Evolutionary conservation across 1,140 invertebrate species (phyloP).

Genomic region (Onthophagus taurus): DNA sequence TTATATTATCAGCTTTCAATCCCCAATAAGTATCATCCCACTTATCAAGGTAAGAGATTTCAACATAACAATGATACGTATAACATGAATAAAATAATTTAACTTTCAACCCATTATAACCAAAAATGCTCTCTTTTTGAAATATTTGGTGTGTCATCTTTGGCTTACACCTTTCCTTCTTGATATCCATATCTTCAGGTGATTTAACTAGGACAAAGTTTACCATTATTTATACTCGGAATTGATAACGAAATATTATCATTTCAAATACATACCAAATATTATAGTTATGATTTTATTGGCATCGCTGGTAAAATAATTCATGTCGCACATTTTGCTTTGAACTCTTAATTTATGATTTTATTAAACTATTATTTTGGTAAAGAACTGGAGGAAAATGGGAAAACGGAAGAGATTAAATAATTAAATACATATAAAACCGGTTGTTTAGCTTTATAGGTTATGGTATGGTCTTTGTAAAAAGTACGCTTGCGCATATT

Average conservation of each 20-base stretch:
- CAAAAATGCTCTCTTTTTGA: constrained; percentile 78
- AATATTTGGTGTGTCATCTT: constrained; percentile 93
- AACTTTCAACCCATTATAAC: constrained; percentile 75
- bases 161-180: constrained; percentile 53
- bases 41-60: constrained; percentile 54
- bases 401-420: too few relatives aligned
- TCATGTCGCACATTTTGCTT: too few relatives aligned
- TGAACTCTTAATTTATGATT: too few relatives aligned
- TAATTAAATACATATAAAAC: too few relatives aligned
- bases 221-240: neutral
- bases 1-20: constrained; percentile 73
- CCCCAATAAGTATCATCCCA: constrained; percentile 40
- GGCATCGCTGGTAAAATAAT: constrained; percentile 2
- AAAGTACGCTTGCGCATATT: too few relatives aligned
- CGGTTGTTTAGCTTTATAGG: too few relatives aligned
- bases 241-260: neutral
- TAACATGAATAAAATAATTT: constrained; percentile 76
- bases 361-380: too few relatives aligned
- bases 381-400: too few relatives aligned
- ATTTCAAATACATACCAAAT: constrained; percentile 1
- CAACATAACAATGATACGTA: constrained; percentile 63
- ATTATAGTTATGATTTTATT: constrained; percentile 5
- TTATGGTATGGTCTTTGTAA: too few relatives aligned
- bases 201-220: too few relatives aligned
- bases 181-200: too few relatives aligned